These are phyloP conservation scores for Drosophila ficusphila DNA, from an alignment of 1,140 invertebrate species.

Conservation along the genomic window DNA sequence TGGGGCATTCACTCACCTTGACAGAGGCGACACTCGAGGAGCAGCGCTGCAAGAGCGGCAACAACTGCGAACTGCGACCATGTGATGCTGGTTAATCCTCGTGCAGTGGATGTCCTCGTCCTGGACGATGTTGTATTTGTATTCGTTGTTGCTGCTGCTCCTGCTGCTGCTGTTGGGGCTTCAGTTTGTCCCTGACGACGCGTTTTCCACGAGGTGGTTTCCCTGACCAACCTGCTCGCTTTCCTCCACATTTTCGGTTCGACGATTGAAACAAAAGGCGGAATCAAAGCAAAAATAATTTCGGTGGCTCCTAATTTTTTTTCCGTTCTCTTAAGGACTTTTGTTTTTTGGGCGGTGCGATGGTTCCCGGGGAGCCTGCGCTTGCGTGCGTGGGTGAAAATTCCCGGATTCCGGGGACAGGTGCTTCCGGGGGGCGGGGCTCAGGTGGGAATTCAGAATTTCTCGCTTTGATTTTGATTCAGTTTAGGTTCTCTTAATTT, in stretches of 20 bases:
- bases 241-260: constrained; percentile 32
- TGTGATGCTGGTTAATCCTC: constrained; percentile 60
- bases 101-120: constrained; percentile 23
- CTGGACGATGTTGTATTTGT: constrained; percentile 4
- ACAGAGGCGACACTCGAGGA: constrained; percentile 63
- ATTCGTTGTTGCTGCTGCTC: constrained; percentile 19
- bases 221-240: constrained; percentile 40
- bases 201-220: constrained; percentile 58
- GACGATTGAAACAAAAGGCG: constrained; percentile 32
- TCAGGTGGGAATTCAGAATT: constrained; percentile 27
- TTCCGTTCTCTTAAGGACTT: background rate
- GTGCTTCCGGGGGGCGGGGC: constrained; percentile 6
- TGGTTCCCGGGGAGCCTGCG: constrained; percentile 35
- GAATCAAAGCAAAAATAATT: constrained; percentile 33
- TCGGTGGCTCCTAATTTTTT: constrained; percentile 5
- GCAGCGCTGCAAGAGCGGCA: constrained; percentile 60
- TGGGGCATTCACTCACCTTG: constrained; percentile 58
- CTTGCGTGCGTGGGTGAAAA: constrained; percentile 44
- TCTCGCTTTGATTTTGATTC: background rate
- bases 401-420: constrained; percentile 13
- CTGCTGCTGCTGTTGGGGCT: constrained; percentile 17
- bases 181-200: constrained; percentile 66
- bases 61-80: constrained; percentile 61
- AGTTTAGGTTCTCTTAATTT: constrained; percentile 18
- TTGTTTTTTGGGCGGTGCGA: constrained; percentile 1